phyloP scores from a whole-genome alignment of 2,113 vertebrate genomes.

The Panthera leo region DNA sequence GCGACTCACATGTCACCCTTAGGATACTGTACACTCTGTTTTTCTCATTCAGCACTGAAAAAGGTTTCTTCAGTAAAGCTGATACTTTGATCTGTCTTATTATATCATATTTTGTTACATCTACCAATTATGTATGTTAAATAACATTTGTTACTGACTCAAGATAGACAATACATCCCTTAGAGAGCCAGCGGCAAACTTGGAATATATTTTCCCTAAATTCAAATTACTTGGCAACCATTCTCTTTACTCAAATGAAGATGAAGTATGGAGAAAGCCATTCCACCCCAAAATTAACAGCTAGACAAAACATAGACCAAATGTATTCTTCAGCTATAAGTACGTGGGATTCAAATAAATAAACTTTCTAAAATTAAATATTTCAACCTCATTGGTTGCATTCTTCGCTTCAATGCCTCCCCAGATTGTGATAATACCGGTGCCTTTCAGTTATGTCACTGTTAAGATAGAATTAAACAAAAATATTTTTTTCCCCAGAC shows the following conservation, averaged over 20 bases:
- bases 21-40: background rate
- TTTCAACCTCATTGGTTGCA: too few species aligned
- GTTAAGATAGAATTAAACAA: background rate
- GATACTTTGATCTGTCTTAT: background rate
- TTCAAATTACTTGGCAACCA: background rate
- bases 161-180: background rate
- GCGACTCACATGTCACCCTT: background rate
- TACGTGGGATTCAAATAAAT: background rate
- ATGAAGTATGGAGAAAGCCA: background rate
- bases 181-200: background rate
- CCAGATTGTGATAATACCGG: background rate
- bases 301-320: background rate
- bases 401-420: background rate
- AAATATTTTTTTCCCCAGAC: background rate
- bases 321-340: background rate
- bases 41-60: background rate
- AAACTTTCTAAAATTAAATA: background rate
- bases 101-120: background rate
- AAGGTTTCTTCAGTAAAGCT: background rate
- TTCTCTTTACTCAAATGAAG: background rate
- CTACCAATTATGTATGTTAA: background rate
- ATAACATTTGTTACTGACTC: background rate
- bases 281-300: background rate
- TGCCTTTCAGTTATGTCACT: background rate
- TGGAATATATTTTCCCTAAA: background rate